Evolutionary conservation across 2,113 vertebrate species (phyloP).

Genomic region (Motacilla alba): DNA sequence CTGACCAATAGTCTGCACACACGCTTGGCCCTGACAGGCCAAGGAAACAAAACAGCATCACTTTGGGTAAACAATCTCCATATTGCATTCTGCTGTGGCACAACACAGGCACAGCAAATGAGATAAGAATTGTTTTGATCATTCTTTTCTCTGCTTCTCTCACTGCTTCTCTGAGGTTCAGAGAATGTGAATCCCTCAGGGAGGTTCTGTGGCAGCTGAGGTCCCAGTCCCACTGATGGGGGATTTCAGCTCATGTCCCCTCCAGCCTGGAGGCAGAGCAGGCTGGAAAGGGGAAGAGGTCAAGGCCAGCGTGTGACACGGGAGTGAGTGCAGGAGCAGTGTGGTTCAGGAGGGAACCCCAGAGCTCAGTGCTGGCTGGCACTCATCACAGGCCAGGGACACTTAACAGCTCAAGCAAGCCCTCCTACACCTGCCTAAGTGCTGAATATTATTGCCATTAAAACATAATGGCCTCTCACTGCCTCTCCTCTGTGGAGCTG

Average conservation of each 20-base stretch:
- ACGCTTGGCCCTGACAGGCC: too few species aligned
- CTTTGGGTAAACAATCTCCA: too few species aligned
- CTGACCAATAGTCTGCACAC: too few species aligned
- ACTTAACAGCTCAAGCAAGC: neutral
- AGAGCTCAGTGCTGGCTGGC: rapidly evolving
- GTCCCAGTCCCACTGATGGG: neutral
- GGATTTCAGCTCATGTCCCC: neutral
- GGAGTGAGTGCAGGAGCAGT: neutral
- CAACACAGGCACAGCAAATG: too few species aligned
- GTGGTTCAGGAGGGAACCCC: neutral
- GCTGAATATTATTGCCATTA: neutral
- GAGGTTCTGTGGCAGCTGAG: neutral
- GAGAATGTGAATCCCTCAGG: neutral
- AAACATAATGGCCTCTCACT: neutral
- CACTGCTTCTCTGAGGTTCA: too few species aligned
- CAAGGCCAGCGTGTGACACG: rapidly evolving
- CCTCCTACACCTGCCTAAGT: neutral
- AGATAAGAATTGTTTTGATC: too few species aligned
- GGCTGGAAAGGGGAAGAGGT: neutral
- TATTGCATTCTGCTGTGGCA: too few species aligned
- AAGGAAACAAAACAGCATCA: too few species aligned
- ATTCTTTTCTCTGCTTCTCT: too few species aligned
- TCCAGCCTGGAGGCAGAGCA: neutral
- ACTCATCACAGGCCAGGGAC: neutral
- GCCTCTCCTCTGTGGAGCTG: neutral